Conservation (phyloP, 92 coral and sea anemone species). For the Porites lobata region DNA sequence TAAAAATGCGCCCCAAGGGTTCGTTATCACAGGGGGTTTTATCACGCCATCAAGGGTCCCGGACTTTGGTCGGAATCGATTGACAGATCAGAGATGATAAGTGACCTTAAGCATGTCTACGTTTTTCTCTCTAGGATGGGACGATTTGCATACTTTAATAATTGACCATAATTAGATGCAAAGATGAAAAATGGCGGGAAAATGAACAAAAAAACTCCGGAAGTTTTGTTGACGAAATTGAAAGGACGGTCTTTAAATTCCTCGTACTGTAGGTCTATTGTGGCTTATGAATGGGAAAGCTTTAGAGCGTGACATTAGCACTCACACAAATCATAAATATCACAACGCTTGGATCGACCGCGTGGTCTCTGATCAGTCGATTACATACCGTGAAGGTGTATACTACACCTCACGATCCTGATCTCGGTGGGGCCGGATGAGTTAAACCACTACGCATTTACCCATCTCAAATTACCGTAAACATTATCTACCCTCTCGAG, state of each 20-base stretch:
- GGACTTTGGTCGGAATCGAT: background rate
- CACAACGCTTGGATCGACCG: background rate
- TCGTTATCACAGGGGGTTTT: background rate
- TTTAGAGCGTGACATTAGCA: conserved; percentile 17
- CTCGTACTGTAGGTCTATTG: background rate
- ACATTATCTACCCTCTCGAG: background rate
- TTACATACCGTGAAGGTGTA: background rate
- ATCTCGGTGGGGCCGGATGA: background rate
- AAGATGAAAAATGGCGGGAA: conserved; percentile 34
- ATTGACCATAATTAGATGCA: background rate
- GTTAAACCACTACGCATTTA: background rate
- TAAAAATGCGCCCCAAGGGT: conserved; percentile 16
- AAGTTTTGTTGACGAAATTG: conserved; percentile 13
- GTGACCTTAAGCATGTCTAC: background rate
- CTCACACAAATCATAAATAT: background rate
- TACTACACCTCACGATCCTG: background rate
- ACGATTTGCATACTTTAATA: background rate
- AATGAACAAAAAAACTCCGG: conserved; percentile 32
- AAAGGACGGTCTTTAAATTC: background rate
- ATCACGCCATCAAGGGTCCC: background rate
- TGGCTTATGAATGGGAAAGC: background rate
- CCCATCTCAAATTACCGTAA: conserved; percentile 25
- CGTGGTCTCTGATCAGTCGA: background rate
- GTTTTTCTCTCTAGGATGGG: background rate
- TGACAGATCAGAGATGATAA: background rate